These are phyloP conservation scores for Trachythela sp. DNA, from an alignment of 64 coral and sea anemone species.

Conservation along the genomic window DNA sequence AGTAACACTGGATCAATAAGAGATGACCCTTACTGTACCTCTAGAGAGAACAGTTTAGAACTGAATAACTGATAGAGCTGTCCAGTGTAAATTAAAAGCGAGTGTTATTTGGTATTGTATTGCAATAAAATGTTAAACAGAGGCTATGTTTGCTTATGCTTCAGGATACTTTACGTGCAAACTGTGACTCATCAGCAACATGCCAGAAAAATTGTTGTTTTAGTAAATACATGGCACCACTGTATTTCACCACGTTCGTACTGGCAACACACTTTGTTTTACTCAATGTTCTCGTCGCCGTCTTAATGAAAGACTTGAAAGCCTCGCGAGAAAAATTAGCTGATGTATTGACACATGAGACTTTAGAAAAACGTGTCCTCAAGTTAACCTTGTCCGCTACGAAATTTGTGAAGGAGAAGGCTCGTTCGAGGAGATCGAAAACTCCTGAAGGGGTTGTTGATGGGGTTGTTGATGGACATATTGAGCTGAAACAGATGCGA, in stretches of 20 bases:
- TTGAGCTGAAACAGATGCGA: not conserved
- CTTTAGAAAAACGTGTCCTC: constrained; percentile 67
- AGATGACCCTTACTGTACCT: too few relatives aligned
- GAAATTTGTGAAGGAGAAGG: constrained; percentile 69
- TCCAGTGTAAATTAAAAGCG: not conserved
- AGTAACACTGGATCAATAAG: too few relatives aligned
- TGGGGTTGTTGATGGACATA: not conserved
- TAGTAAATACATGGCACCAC: constrained; percentile 70
- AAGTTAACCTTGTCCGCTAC: constrained; percentile 64
- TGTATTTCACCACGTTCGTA: constrained; percentile 94
- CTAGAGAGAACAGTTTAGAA: too few relatives aligned
- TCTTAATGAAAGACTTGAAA: constrained; percentile 97
- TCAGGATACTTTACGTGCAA: constrained; percentile 75
- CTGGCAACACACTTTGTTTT: constrained; percentile 95
- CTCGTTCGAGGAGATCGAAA: not conserved
- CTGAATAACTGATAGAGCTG: not conserved
- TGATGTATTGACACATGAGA: constrained; percentile 62
- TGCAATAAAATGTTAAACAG: not conserved
- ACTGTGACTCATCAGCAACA: constrained; percentile 33
- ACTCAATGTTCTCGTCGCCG: constrained; percentile 92
- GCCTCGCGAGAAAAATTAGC: constrained; percentile 96
- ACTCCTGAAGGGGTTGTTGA: not conserved
- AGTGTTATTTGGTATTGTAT: too few relatives aligned
- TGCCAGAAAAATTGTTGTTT: constrained; percentile 65
- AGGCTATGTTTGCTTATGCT: not conserved